These are phyloP conservation scores for Drosophila nigricruria DNA, from an alignment of 2,888 invertebrate species.

Conservation along the genomic window DNA sequence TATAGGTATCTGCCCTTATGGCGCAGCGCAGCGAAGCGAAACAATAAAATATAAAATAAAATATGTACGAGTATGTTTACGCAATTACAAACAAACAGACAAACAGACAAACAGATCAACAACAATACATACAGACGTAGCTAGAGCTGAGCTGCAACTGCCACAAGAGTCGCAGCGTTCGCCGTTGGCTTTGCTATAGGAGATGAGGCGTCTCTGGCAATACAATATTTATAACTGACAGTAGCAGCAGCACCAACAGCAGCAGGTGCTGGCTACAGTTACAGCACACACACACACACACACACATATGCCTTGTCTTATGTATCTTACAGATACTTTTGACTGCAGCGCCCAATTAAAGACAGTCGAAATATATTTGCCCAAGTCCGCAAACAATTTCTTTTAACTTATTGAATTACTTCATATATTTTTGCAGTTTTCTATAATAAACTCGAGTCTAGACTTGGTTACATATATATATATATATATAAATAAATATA, in stretches of 20 bases:
- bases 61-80: slow-evolving; percentile 82
- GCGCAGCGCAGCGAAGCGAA: slow-evolving; percentile 81
- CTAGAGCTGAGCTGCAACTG: slow-evolving; percentile 35
- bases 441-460: not conserved
- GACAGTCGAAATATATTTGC: slow-evolving; percentile 31
- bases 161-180: slow-evolving; percentile 23
- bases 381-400: slow-evolving; percentile 52
- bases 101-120: slow-evolving; percentile 53
- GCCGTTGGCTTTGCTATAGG: slow-evolving; percentile 12
- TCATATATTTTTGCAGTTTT: not conserved
- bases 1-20: slow-evolving; percentile 82
- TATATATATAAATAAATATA: not conserved
- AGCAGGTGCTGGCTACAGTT: slow-evolving; percentile 53
- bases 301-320: slow-evolving; percentile 20
- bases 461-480: not conserved
- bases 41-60: slow-evolving; percentile 83
- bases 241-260: slow-evolving; percentile 37
- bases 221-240: slow-evolving; percentile 71
- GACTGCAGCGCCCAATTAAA: slow-evolving; percentile 62
- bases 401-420: slow-evolving; percentile 49
- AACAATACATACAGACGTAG: slow-evolving; percentile 26
- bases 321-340: slow-evolving; percentile 70
- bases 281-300: slow-evolving; percentile 26
- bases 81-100: slow-evolving; percentile 78
- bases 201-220: slow-evolving; percentile 38